Base-by-base conservation (phyloP, 1,140 invertebrate genomes). In the Drosophila auraria region DNA sequence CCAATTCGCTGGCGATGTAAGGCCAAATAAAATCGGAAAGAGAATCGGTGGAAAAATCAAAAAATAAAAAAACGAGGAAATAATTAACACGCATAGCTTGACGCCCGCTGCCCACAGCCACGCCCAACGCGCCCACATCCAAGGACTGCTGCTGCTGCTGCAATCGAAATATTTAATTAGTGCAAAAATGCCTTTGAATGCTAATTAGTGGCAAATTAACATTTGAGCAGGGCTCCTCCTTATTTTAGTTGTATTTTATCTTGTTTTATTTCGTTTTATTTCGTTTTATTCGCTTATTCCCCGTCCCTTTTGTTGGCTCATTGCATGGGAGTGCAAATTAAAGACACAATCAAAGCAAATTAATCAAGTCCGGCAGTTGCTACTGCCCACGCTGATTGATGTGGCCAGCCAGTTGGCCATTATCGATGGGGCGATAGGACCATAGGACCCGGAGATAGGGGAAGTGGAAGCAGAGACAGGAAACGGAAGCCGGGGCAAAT, bases 131-230 rank as follows among this genome's bases (percentile, higher is more conserved):
- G n/a, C 50, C 27, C 61, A 12, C 3, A 23, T 1, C 63, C 36
- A 71, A 68, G 68, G 68, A 71, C 68, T 33, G 40, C 44, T 57
- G 53, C 65, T 71, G 86, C 77, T 47, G 54, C 75, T 80, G 86
- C 83, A 89, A 89, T 90, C 82, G 86, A 89, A 89, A 89, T 89
- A 90, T 89, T 89, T 89, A 89, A 89, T 89, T 89, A 89, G 86
- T 86, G 87, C 86, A 80, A 86, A 89, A 89, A 89, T 84, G 82
- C 86, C 80, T 89, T 89, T 89, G 82, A 90, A 86, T 89, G 86
- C 86, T 89, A 89, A 89, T 89, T 89, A 89, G 86, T 90, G 86
- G 86, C 86, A 90, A 89, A 89, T 89, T 89, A 82, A 89, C 86
- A 86, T 90, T 90, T 76, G 71, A 82, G 68, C 57, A 64, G 70